These are phyloP conservation scores for Sceloporus undulatus DNA, from an alignment of 2,113 vertebrate species.

Conservation along the genomic window DNA sequence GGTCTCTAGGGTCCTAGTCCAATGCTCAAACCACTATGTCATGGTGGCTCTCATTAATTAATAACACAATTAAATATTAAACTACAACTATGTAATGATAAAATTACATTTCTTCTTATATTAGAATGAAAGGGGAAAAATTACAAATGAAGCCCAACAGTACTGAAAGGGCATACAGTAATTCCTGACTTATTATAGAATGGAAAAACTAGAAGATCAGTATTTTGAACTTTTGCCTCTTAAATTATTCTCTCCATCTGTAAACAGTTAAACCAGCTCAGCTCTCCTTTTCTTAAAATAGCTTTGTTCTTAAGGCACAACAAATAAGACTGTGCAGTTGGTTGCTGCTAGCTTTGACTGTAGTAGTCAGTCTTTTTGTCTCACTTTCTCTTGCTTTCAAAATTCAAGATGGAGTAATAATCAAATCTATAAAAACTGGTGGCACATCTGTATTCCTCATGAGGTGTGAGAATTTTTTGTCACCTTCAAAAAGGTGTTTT, in stretches of 20 bases:
- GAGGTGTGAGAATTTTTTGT: too few species aligned
- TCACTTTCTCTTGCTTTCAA: too few species aligned
- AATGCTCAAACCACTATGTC: too few species aligned
- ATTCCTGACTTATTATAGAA: background rate
- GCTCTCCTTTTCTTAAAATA: background rate
- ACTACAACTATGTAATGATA: background rate
- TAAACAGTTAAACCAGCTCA: background rate
- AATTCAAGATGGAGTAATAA: background rate
- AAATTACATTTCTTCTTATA: too few species aligned
- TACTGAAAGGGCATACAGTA: background rate
- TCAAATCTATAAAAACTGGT: background rate
- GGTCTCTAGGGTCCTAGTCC: too few species aligned
- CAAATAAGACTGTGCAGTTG: too few species aligned
- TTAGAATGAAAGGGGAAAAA: background rate
- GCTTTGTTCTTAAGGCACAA: background rate
- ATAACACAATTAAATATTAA: background rate
- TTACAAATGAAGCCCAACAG: background rate
- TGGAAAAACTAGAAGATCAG: background rate
- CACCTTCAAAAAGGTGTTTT: background rate
- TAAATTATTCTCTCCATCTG: background rate
- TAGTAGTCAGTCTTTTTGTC: background rate
- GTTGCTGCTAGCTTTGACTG: background rate
- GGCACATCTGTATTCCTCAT: background rate
- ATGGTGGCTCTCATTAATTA: background rate
- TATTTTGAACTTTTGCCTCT: background rate